Evolutionary conservation across 2,888 invertebrate species (phyloP), one percentile per base, ranked within the genome.

Genomic region (Brachycybe producta): DNA sequence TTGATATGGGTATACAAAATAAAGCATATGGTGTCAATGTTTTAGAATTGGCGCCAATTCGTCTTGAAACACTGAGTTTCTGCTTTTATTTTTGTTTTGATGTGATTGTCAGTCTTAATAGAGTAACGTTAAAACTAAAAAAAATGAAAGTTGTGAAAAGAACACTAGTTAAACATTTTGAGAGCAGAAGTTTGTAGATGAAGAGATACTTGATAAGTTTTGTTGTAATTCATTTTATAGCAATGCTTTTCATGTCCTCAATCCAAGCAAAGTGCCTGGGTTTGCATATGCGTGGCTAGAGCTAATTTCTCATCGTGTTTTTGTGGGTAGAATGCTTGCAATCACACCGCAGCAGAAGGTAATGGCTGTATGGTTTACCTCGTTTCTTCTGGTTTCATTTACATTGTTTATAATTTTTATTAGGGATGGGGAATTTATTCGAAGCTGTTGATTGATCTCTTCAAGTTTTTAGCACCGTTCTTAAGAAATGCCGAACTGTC

Each of bases 231-330:
- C 7, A 8, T 38, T 36, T 54, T 63, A 11, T 60, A 68, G 68
- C 65, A 91, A 95, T 69, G 88, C 91, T 0, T 76, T 95, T 57
- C 92, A 94, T 63, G 84, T 94, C 59, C 73, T 98, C 57, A 77
- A 91, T 51, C 98, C 98, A 8, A 79, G 81, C 40, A 82, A 88
- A 60, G 92, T 90, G 0, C 92, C 98, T 0, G 94, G 90, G 1
- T 99, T 99, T 69, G 85, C 92, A 51, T 98, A 90, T 67, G 90
- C 97, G 2, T 99, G 99, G 98, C 72, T 99, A 51, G 98, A 99
- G 68, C 73, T 99, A 41, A 85, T 99, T 35, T 92, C 95, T 0
- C 97, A 99, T 69, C 78, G 97, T 49, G 84, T 90, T 1, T 97
- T 97, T 68, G 82, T 98, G 62, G 92, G 91, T 47, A 75, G 91